Evolutionary conservation across 2,888 invertebrate species (phyloP), one percentile per base, ranked within the genome.

Genomic region (Drosophila barbarae): DNA sequence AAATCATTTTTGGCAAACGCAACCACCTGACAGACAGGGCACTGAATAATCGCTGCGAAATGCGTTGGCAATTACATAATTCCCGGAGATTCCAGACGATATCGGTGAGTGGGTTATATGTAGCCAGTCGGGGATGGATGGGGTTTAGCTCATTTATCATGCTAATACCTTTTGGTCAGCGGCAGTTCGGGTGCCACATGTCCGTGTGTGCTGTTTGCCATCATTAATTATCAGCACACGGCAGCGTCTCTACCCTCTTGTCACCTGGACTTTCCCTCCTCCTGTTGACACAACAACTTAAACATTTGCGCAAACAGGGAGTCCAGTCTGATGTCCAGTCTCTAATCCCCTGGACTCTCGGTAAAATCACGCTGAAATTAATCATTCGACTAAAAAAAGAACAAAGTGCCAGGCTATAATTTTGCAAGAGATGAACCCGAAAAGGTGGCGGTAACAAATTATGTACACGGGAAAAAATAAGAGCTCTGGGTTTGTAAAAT

Each of bases 241-340:
- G 57, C 60, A 54, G 46, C 50, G 57, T 47, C 58, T 44, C 51
- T 51, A 47, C 9, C 15, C 44, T 21, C 54, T 18, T 23, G 15
- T 12, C 46, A 38, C 41, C 30, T 38, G 46, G 46, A 30, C 28
- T 2, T 18, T 7, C 7, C 18, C 38, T 13, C 8, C 18, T 26
- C 54, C 53, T 82, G 77, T 84, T 82, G 76, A 78, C 68, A 73
- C 80, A 84, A 84, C 77, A 80, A 74, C 80, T 82, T 73, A 80
- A 75, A 69, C 68, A 72, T 73, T 77, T 77, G 61, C 60, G 74
- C 77, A 82, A 80, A 82, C 80, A 81, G 44, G 57, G 30, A 66
- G 44, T 71, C 61, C 76, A 53, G 44, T 71, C 51, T 69, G 49
- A 26, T 65, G 74, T 69, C 69, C 71, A 72, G 57, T 15, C 66